These are phyloP conservation scores for Etia nguti DNA, from an alignment of 2,113 vertebrate species.

Conservation along the genomic window DNA sequence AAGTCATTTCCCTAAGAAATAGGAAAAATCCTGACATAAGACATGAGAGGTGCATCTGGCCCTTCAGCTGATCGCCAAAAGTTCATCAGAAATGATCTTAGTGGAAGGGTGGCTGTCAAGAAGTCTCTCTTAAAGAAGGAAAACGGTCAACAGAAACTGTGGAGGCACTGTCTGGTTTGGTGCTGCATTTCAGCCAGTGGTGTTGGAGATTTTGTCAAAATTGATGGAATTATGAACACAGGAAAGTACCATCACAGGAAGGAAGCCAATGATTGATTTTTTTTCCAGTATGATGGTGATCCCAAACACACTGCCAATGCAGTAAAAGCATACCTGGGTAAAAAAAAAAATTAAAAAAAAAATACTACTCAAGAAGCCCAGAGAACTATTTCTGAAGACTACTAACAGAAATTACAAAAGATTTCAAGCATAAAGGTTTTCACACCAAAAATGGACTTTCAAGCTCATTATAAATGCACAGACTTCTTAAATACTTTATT, in stretches of 20 bases:
- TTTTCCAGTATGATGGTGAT: fast-evolving
- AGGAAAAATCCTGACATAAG: background rate
- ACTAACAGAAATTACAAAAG: background rate
- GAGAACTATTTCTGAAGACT: background rate
- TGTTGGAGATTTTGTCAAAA: background rate
- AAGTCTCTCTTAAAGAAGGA: background rate
- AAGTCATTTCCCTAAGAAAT: background rate
- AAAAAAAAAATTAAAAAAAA: no score
- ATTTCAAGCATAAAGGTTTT: background rate
- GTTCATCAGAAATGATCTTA: background rate
- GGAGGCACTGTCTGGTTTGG: background rate
- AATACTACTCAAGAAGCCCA: background rate
- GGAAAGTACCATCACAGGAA: background rate
- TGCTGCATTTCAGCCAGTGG: background rate
- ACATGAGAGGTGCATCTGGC: background rate
- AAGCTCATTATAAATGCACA: background rate
- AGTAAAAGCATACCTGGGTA: background rate
- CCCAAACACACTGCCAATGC: background rate
- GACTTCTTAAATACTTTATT: background rate
- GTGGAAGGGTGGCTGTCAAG: background rate
- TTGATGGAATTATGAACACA: background rate
- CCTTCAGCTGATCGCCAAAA: background rate
- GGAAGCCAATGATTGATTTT: background rate
- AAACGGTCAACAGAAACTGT: background rate
- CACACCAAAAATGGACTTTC: background rate